phyloP scores from a whole-genome alignment of 2,797 vertebrate genomes.

The Geotrypetes seraphini region DNA sequence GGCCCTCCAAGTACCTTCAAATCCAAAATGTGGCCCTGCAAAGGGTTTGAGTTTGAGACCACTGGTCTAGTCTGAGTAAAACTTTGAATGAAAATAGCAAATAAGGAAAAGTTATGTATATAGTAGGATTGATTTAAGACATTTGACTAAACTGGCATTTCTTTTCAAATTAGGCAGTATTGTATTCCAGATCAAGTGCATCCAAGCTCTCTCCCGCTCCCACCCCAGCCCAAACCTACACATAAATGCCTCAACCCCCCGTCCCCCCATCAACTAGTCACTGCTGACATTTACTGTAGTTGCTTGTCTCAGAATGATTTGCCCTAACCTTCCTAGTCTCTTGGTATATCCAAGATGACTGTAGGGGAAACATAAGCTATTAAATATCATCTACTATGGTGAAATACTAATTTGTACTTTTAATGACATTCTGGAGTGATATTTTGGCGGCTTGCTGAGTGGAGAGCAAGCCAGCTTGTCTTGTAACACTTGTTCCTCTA shows the following conservation, averaged over 20 bases:
- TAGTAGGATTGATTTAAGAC: too few relatives aligned
- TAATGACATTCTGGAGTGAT: conserved; percentile 22
- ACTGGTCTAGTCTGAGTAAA: too few relatives aligned
- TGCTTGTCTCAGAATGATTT: conserved; percentile 12
- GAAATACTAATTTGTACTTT: conserved; percentile 2
- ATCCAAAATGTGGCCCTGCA: too few relatives aligned
- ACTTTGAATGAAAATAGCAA: too few relatives aligned
- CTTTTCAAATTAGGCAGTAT: too few relatives aligned
- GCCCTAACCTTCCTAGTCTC: neutral
- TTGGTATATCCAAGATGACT: conserved; percentile 7
- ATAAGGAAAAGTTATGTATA: too few relatives aligned
- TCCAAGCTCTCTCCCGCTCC: neutral
- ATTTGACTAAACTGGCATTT: too few relatives aligned
- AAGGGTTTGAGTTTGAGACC: too few relatives aligned
- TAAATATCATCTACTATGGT: neutral
- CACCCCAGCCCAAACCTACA: too few relatives aligned
- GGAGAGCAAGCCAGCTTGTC: conserved; percentile 25
- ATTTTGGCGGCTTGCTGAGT: conserved; percentile 31
- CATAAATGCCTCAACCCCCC: neutral
- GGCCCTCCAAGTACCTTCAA: too few relatives aligned
- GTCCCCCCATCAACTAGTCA: neutral
- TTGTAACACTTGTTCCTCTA: conserved; percentile 7
- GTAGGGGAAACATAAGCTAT: conserved; percentile 20
- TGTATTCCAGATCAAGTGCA: too few relatives aligned
- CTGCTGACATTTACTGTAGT: conserved; percentile 3